phyloP scores from a whole-genome alignment of 2,113 vertebrate species.

The Halcyon senegalensis region DNA sequence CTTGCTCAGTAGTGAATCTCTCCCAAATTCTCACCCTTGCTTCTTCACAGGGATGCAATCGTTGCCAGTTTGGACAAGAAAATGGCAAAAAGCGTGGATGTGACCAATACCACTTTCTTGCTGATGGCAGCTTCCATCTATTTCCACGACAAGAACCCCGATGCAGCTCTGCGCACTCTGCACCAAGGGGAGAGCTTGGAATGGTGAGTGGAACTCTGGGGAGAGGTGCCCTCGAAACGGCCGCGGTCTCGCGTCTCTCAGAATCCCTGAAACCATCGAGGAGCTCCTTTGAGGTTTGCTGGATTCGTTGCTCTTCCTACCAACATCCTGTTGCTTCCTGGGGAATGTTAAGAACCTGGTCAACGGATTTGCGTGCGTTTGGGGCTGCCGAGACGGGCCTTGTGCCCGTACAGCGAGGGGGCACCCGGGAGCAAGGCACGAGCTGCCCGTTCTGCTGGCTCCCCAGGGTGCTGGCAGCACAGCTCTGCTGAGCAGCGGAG shows the following conservation, averaged over 20 bases:
- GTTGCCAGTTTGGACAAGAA: slow-evolving; percentile 89
- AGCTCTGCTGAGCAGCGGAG: neutral
- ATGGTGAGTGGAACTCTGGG: slow-evolving; percentile 75
- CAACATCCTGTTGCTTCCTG: fast-evolving
- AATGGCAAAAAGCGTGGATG: slow-evolving; percentile 89
- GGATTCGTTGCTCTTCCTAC: neutral
- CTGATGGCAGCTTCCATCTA: slow-evolving; percentile 94
- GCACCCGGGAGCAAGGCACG: neutral
- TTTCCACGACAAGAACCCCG: slow-evolving; percentile 84
- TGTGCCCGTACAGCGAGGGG: fast-evolving
- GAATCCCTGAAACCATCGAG: neutral
- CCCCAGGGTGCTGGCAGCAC: fast-evolving
- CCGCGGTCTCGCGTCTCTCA: no score
- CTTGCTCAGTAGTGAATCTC: fast-evolving
- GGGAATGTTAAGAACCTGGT: neutral
- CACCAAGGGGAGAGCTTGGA: slow-evolving; percentile 95
- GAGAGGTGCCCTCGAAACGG: neutral
- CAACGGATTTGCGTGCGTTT: fast-evolving
- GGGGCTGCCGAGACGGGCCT: fast-evolving
- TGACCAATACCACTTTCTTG: slow-evolving; percentile 88
- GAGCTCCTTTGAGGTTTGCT: neutral
- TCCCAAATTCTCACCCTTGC: fast-evolving
- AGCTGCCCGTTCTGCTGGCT: neutral
- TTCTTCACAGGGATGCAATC: slow-evolving; percentile 79
- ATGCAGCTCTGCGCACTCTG: slow-evolving; percentile 86